Conservation (phyloP, 2,113 vertebrate species). For the Stictonetta naevosa region DNA sequence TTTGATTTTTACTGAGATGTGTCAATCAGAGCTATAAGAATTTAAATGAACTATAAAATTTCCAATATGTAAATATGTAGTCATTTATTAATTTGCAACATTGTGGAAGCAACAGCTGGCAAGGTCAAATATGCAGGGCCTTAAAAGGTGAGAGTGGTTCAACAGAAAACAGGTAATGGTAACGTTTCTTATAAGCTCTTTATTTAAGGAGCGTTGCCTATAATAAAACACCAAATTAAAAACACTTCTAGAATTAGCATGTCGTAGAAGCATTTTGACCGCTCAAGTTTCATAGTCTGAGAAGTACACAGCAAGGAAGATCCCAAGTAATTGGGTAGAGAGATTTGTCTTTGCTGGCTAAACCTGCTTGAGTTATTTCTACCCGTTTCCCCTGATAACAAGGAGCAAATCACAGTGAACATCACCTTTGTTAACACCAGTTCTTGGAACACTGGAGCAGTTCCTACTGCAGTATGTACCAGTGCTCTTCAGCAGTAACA, state of each 20-base stretch:
- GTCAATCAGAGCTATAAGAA: background rate
- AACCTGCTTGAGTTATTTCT: background rate
- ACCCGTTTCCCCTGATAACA: background rate
- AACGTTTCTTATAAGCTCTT: background rate
- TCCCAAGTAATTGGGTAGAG: background rate
- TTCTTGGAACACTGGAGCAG: background rate
- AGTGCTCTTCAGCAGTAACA: background rate
- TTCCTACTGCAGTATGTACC: rapidly evolving
- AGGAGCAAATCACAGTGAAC: background rate
- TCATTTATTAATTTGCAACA: background rate
- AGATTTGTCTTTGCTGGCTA: background rate
- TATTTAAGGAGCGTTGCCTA: background rate
- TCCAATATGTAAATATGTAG: background rate
- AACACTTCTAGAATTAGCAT: background rate
- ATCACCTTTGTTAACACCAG: background rate
- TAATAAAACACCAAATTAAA: background rate
- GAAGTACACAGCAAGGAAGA: background rate
- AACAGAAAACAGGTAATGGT: background rate
- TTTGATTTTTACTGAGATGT: background rate
- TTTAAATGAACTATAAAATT: background rate
- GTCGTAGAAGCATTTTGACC: background rate
- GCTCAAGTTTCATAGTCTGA: background rate
- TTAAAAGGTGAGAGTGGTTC: background rate
- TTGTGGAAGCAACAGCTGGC: background rate
- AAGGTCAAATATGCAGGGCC: background rate